phyloP scores from a whole-genome alignment of 1,140 invertebrate genomes.

The Bathynomus jamesi region DNA sequence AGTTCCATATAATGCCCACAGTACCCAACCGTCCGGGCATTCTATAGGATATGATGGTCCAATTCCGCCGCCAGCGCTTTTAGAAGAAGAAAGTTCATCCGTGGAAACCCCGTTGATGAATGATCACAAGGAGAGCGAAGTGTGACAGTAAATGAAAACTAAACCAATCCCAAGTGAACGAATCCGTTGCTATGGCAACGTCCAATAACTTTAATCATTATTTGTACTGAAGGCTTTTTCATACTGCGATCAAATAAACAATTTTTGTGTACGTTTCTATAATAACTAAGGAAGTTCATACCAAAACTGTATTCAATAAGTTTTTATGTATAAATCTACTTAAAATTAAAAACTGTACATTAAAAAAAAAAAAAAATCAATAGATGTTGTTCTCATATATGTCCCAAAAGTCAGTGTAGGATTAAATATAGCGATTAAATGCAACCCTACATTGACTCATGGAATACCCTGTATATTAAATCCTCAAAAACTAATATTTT shows the following conservation, averaged over 20 bases:
- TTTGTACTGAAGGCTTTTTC: no score
- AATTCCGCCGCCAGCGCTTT: neutral
- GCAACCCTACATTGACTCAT: no score
- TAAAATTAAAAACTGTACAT: no score
- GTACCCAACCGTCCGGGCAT: neutral
- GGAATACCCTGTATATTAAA: no score
- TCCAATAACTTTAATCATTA: no score
- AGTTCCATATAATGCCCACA: neutral
- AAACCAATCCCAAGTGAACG: neutral
- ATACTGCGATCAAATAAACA: no score
- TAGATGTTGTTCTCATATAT: no score
- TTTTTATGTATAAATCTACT: neutral
- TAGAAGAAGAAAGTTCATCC: neutral
- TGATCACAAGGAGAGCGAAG: neutral
- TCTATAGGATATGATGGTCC: neutral
- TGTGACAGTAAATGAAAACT: neutral
- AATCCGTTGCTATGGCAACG: neutral
- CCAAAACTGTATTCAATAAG: neutral
- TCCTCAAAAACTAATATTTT: no score
- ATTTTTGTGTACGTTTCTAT: no score
- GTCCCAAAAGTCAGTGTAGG: no score
- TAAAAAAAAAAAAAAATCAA: no score
- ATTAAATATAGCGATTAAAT: no score
- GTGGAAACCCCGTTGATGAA: neutral
- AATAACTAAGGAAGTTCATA: neutral